Conservation (phyloP, 2,797 vertebrate genomes). For the Tokudaia muenninki region DNA sequence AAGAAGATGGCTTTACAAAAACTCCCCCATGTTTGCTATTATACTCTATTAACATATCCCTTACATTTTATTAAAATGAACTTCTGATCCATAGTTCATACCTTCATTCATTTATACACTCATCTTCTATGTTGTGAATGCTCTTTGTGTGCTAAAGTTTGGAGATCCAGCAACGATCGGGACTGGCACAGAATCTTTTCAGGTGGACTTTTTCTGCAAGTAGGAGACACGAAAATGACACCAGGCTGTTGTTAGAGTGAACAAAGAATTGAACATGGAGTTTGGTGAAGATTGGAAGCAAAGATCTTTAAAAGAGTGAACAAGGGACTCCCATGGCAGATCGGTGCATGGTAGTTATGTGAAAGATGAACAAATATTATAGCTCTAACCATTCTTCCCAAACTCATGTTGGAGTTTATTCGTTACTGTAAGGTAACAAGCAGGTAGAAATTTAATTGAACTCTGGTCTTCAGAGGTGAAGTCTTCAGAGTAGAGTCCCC, state of each 20-base stretch:
- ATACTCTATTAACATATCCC: background rate
- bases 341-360: background rate
- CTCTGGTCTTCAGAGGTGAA: background rate
- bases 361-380: background rate
- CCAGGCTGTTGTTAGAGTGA: background rate
- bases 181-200: background rate
- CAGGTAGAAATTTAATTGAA: background rate
- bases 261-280: background rate
- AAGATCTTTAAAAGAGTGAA: background rate
- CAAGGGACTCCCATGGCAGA: background rate
- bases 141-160: background rate
- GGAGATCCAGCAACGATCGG: background rate
- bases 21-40: background rate
- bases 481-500: background rate
- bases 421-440: background rate
- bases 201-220: background rate
- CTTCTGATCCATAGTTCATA: background rate
- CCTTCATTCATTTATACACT: background rate
- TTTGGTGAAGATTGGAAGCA: background rate
- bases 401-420: background rate
- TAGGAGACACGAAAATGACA: background rate
- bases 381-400: background rate
- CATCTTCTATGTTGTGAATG: too few relatives aligned
- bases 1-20: conserved; percentile 36
- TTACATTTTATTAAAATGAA: background rate